Conservation (phyloP, 2,888 invertebrate species). For the Eupithecia exiguata region DNA sequence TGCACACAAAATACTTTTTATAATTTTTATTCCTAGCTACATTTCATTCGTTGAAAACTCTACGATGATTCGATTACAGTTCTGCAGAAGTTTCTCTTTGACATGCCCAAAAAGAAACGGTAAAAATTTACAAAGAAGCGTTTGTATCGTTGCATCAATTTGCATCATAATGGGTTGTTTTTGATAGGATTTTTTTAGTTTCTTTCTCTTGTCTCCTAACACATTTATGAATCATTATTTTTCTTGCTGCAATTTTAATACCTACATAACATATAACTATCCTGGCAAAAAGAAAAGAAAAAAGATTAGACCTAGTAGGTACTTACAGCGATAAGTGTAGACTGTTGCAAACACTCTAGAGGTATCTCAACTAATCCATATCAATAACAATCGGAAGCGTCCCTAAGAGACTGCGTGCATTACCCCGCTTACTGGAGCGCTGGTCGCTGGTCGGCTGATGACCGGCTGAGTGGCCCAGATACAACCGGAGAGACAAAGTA, state of each 20-base stretch:
- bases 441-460: neutral
- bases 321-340: too few relatives aligned
- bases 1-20: slow-evolving; percentile 47
- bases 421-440: too few relatives aligned
- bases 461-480: neutral
- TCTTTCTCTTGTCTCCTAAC: neutral
- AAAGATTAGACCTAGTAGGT: too few relatives aligned
- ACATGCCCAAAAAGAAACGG: slow-evolving; percentile 19
- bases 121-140: slow-evolving; percentile 11
- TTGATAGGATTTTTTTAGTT: neutral
- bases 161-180: neutral
- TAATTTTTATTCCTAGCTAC: slow-evolving; percentile 43
- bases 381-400: too few relatives aligned
- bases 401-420: too few relatives aligned
- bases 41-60: slow-evolving; percentile 25
- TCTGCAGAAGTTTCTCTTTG: slow-evolving; percentile 40
- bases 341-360: too few relatives aligned
- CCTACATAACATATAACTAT: neutral
- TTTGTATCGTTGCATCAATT: slow-evolving; percentile 9
- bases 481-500: neutral
- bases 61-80: slow-evolving; percentile 41
- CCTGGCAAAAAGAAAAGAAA: neutral
- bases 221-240: neutral
- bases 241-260: neutral
- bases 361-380: too few relatives aligned